phyloP scores from a whole-genome alignment of 2,888 invertebrate species.

The Allophyes oxyacanthae region DNA sequence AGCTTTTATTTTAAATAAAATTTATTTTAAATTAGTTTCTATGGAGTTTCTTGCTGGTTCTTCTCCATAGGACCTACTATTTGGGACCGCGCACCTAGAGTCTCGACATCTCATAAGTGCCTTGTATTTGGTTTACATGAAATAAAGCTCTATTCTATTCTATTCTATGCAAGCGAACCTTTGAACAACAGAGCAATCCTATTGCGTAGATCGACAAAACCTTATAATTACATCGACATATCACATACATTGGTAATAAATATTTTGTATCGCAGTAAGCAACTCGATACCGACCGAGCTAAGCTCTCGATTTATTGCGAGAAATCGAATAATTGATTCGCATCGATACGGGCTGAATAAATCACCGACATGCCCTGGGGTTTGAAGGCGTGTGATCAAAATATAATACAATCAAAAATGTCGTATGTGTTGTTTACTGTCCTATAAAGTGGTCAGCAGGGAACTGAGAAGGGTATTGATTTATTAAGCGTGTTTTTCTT shows the following conservation, averaged over 20 bases:
- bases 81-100: too few relatives aligned
- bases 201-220: slow-evolving; percentile 1
- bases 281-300: slow-evolving; percentile 39
- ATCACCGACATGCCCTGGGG: slow-evolving; percentile 42
- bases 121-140: too few relatives aligned
- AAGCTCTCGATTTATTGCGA: slow-evolving; percentile 56
- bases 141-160: too few relatives aligned
- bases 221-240: slow-evolving; percentile 29
- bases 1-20: too few relatives aligned
- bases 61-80: too few relatives aligned
- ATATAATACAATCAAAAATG: slow-evolving; percentile 50
- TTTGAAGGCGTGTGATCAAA: slow-evolving; percentile 44
- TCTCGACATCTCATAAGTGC: too few relatives aligned
- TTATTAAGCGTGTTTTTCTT: background rate
- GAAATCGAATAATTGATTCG: slow-evolving; percentile 56
- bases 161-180: too few relatives aligned
- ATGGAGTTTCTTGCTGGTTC: too few relatives aligned
- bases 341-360: slow-evolving; percentile 53
- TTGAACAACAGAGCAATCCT: slow-evolving; percentile 1
- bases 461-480: background rate
- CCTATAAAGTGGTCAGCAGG: slow-evolving; percentile 9
- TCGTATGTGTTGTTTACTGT: slow-evolving; percentile 18
- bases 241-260: slow-evolving; percentile 39
- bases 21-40: too few relatives aligned
- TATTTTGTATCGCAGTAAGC: slow-evolving; percentile 47